A percentile compares a stretch with the other conserved stretches of the same genome.
phyloP scores from a whole-genome alignment of 2,888 invertebrate genomes.

The Chrysolina haemoptera region DNA sequence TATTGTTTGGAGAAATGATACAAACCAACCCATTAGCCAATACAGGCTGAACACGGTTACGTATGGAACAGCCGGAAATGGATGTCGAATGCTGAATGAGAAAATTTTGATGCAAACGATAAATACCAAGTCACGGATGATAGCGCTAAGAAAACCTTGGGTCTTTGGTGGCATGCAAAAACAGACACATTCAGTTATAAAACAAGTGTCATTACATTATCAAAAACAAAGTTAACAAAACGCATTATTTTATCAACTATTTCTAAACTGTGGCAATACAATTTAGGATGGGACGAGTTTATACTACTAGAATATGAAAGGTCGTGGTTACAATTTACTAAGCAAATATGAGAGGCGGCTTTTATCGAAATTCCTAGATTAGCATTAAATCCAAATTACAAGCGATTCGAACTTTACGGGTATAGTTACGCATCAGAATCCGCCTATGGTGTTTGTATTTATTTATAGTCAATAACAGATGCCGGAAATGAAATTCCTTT shows the following conservation, averaged over 20 bases:
- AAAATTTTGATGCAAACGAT: background rate
- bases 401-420: constrained; percentile 20
- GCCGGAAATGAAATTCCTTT: constrained; percentile 19
- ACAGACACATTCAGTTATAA: background rate
- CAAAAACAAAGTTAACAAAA: background rate
- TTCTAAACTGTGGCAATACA: constrained; percentile 17
- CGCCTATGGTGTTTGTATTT: constrained; percentile 46
- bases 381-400: constrained; percentile 7
- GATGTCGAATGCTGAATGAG: background rate
- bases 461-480: constrained; percentile 28
- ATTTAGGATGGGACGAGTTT: constrained; percentile 26
- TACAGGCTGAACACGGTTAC: constrained; percentile 58
- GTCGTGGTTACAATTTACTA: constrained; percentile 25
- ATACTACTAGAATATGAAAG: background rate
- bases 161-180: background rate
- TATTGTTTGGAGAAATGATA: constrained; percentile 57
- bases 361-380: constrained; percentile 27
- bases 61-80: constrained; percentile 55
- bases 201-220: background rate
- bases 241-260: background rate
- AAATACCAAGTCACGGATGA: background rate
- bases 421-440: constrained; percentile 38
- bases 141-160: background rate
- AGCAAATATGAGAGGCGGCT: constrained; percentile 25
- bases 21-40: constrained; percentile 45